These are phyloP conservation scores for Drosophila arizonae DNA, from an alignment of 1,140 invertebrate species.

Conservation along the genomic window DNA sequence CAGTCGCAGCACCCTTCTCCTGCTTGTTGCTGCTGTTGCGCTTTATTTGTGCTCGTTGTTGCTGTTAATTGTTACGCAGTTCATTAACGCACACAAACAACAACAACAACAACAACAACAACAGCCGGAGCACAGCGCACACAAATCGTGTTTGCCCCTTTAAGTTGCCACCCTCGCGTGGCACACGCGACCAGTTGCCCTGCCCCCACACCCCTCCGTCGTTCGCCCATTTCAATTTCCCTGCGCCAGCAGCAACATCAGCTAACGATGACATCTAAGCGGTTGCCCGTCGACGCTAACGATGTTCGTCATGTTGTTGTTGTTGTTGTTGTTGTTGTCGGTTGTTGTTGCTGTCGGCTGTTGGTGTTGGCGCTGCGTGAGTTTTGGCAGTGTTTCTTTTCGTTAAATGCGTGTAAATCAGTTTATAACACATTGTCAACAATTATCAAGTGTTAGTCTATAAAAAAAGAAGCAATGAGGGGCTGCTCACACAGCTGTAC, in stretches of 20 bases:
- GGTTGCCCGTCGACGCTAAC: conserved; percentile 61
- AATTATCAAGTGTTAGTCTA: conserved; percentile 69
- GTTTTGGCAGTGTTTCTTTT: conserved; percentile 77
- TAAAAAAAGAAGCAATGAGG: neutral
- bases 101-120: conserved; percentile 13
- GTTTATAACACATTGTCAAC: conserved; percentile 81
- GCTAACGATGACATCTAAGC: conserved; percentile 79
- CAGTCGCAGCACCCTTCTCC: conserved; percentile 17
- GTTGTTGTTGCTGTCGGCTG: conserved; percentile 37
- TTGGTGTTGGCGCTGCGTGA: conserved; percentile 73
- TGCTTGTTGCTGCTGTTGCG: conserved; percentile 18
- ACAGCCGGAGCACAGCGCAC: conserved; percentile 1
- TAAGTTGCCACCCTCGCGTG: conserved; percentile 71
- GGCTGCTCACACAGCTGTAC: neutral
- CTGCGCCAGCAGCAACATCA: conserved; percentile 37
- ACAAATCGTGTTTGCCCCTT: conserved; percentile 49
- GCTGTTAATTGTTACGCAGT: conserved; percentile 75
- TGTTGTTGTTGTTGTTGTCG: conserved; percentile 13
- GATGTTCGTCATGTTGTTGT: conserved; percentile 52
- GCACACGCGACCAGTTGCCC: conserved; percentile 66
- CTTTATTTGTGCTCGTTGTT: conserved; percentile 54
- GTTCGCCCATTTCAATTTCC: conserved; percentile 10
- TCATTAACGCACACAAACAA: conserved; percentile 71
- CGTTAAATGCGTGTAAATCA: conserved; percentile 79
- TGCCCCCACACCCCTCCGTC: neutral